A percentile compares a stretch with the other conserved stretches of the same genome.
Evolutionary conservation across 2,888 invertebrate genomes (phyloP).

Genomic region (Pelosia muscerda): DNA sequence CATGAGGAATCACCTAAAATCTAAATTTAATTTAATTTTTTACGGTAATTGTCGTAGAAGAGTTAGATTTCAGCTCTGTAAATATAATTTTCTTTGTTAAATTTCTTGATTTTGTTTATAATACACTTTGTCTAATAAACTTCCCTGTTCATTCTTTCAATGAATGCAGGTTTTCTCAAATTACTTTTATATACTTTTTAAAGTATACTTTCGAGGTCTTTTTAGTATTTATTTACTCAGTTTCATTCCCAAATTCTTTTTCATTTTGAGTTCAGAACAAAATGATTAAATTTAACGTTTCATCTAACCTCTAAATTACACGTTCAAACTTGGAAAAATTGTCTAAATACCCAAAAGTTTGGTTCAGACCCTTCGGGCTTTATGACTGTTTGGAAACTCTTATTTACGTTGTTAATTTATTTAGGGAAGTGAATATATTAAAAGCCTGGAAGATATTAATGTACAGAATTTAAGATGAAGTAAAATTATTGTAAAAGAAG

Average conservation of each 20-base stretch:
- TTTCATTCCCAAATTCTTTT: slow-evolving; percentile 32
- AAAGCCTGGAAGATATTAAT: slow-evolving; percentile 64
- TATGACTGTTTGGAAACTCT: slow-evolving; percentile 66
- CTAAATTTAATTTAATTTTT: no score
- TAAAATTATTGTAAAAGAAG: slow-evolving; percentile 41
- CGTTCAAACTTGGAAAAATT: slow-evolving; percentile 61
- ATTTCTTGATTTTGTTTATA: neutral
- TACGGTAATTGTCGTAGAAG: neutral
- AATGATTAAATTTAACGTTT: slow-evolving; percentile 54
- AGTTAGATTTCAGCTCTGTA: neutral
- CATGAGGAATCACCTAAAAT: no score
- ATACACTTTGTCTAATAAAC: neutral
- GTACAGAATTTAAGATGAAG: slow-evolving; percentile 60
- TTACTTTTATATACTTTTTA: slow-evolving; percentile 3
- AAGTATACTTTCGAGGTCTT: slow-evolving; percentile 14
- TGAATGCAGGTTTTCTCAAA: slow-evolving; percentile 1
- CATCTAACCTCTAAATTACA: slow-evolving; percentile 56
- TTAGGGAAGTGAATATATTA: slow-evolving; percentile 66
- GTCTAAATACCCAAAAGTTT: slow-evolving; percentile 58
- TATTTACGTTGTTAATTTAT: slow-evolving; percentile 73
- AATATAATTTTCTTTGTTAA: neutral
- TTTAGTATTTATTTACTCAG: slow-evolving; percentile 17
- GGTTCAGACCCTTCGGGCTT: slow-evolving; percentile 52
- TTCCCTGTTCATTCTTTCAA: neutral
- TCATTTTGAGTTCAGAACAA: slow-evolving; percentile 44